Evolutionary conservation across 2,888 invertebrate species (phyloP).

Genomic region (Ligdia adustata): DNA sequence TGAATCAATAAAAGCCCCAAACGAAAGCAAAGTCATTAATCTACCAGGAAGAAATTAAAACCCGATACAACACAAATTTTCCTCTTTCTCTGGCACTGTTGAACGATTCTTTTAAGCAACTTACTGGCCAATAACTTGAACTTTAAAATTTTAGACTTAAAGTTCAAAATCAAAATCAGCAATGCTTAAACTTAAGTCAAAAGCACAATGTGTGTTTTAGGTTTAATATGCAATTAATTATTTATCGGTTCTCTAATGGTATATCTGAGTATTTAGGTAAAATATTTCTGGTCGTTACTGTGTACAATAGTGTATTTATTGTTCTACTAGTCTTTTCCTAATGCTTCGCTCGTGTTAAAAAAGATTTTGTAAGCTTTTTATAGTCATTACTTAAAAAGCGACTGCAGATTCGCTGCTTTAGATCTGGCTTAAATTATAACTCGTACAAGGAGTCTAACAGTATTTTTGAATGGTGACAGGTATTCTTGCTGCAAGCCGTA

Average conservation of each 20-base stretch:
- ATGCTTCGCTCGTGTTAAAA: too few species aligned
- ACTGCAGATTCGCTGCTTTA: too few species aligned
- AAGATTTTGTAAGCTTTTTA: too few species aligned
- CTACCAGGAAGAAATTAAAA: constrained; percentile 78
- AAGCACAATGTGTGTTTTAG: constrained; percentile 60
- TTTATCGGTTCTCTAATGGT: constrained; percentile 74
- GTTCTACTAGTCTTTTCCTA: too few species aligned
- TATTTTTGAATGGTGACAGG: too few species aligned
- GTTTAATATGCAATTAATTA: constrained; percentile 79
- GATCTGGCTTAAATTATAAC: too few species aligned
- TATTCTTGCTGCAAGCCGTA: too few species aligned
- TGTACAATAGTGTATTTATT: constrained; percentile 8
- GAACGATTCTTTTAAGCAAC: constrained; percentile 42
- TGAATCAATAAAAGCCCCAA: constrained; percentile 59
- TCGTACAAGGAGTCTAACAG: too few species aligned
- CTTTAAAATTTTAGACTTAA: constrained; percentile 6
- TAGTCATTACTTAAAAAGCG: too few species aligned
- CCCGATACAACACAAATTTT: constrained; percentile 82
- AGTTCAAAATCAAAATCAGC: constrained; percentile 30
- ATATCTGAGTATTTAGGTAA: constrained; percentile 73
- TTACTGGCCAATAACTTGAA: constrained; percentile 25
- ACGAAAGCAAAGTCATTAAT: constrained; percentile 77
- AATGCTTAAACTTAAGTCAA: constrained; percentile 33
- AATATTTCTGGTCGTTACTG: constrained; percentile 49
- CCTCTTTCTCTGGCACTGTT: constrained; percentile 50